These are phyloP conservation scores for Corythornis madagascariensis DNA, from an alignment of 2,113 vertebrate genomes.

Conservation along the genomic window DNA sequence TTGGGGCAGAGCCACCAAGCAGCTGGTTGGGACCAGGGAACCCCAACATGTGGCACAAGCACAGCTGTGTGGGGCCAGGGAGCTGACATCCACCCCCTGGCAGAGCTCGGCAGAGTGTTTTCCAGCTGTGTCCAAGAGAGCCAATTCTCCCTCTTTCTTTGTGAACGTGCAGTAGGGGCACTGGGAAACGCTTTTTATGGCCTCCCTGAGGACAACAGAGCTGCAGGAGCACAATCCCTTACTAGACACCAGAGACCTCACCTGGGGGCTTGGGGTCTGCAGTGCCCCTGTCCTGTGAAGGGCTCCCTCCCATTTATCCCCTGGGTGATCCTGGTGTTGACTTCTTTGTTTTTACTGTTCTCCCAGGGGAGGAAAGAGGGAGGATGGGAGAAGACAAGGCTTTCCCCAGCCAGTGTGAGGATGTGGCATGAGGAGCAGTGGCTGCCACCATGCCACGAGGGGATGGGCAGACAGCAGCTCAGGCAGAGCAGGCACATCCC, in stretches of 20 bases:
- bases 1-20: rapidly evolving
- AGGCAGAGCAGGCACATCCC: background rate
- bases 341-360: background rate
- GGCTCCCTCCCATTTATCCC: background rate
- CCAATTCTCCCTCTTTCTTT: background rate
- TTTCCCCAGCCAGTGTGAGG: background rate
- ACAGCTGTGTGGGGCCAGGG: rapidly evolving
- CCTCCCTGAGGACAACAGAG: background rate
- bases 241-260: background rate
- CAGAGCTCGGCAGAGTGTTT: background rate
- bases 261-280: background rate
- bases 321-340: background rate
- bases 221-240: background rate
- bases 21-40: background rate
- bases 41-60: background rate
- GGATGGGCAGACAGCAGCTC: background rate
- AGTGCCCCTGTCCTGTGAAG: background rate
- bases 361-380: background rate
- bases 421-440: rapidly evolving
- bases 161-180: background rate
- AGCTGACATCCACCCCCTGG: background rate
- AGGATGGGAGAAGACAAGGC: background rate
- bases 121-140: background rate
- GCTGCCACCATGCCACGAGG: background rate
- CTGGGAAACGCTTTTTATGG: background rate